phyloP scores from a whole-genome alignment of 1,140 invertebrate genomes.

The Papilio polyxenes region DNA sequence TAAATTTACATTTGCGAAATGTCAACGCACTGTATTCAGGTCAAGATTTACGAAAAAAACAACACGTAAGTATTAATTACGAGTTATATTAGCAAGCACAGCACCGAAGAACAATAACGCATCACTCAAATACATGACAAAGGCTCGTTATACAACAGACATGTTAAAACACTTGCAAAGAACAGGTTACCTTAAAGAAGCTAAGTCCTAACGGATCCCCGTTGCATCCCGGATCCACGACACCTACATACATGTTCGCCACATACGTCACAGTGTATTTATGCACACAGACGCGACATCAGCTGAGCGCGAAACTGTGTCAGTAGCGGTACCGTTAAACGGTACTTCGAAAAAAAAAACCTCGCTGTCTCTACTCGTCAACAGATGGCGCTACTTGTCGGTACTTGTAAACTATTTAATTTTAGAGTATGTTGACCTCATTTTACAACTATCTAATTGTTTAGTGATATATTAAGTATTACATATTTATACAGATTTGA shows the following conservation, averaged over 20 bases:
- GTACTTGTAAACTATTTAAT: slow-evolving; percentile 37
- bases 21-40: slow-evolving; percentile 36
- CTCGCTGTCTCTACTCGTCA: slow-evolving; percentile 56
- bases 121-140: slow-evolving; percentile 48
- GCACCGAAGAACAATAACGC: slow-evolving; percentile 43
- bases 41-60: slow-evolving; percentile 33
- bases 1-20: slow-evolving; percentile 36
- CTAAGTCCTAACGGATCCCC: slow-evolving; percentile 59
- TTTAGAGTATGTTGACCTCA: slow-evolving; percentile 37
- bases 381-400: slow-evolving; percentile 65
- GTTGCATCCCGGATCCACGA: slow-evolving; percentile 59
- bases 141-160: slow-evolving; percentile 50
- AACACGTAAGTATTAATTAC: slow-evolving; percentile 26
- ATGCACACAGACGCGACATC: slow-evolving; percentile 52
- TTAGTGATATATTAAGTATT: slow-evolving; percentile 39
- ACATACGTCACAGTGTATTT: slow-evolving; percentile 45
- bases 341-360: slow-evolving; percentile 62
- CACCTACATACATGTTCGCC: slow-evolving; percentile 52
- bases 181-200: slow-evolving; percentile 53
- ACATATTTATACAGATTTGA: slow-evolving; percentile 15
- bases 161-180: slow-evolving; percentile 49
- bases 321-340: slow-evolving; percentile 69
- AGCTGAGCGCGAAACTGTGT: slow-evolving; percentile 75
- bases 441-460: slow-evolving; percentile 30
- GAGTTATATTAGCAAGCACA: slow-evolving; percentile 7